A percentile compares a stretch with the other conserved stretches of the same genome.
Evolutionary conservation across 2,797 vertebrate species (phyloP).

Genomic region (Pseudomugil tenellus): DNA sequence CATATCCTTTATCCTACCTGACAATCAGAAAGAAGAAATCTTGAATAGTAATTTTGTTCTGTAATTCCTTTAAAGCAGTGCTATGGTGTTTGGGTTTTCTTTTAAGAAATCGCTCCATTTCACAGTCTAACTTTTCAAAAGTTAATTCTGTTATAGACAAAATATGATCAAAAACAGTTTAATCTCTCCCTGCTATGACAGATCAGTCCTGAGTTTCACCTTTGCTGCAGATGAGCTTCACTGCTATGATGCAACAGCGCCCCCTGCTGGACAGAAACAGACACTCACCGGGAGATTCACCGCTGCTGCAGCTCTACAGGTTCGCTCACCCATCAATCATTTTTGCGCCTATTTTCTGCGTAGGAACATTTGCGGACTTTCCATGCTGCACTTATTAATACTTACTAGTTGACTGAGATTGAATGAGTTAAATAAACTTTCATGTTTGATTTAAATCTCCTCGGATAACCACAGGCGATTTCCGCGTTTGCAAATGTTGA

Average conservation of each 20-base stretch:
- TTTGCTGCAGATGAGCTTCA: background rate
- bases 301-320: too few species aligned
- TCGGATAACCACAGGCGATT: too few species aligned
- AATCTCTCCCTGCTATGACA: background rate
- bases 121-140: background rate
- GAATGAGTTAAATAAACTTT: too few species aligned
- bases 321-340: too few species aligned
- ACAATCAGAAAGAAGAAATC: background rate
- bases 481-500: too few species aligned
- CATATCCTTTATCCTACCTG: background rate
- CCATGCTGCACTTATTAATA: too few species aligned
- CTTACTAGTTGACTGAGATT: too few species aligned
- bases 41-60: background rate
- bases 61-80: background rate
- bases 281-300: background rate
- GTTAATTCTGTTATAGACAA: background rate
- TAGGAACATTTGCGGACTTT: too few species aligned
- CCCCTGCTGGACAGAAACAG: constrained; percentile 49
- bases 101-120: background rate
- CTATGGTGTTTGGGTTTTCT: too few species aligned
- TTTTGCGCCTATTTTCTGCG: too few species aligned
- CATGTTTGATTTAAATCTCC: too few species aligned
- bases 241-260: constrained; percentile 37
- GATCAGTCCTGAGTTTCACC: background rate
- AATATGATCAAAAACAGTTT: background rate